Conservation (phyloP, 2,888 invertebrate species). For the Synergus gifuensis region DNA sequence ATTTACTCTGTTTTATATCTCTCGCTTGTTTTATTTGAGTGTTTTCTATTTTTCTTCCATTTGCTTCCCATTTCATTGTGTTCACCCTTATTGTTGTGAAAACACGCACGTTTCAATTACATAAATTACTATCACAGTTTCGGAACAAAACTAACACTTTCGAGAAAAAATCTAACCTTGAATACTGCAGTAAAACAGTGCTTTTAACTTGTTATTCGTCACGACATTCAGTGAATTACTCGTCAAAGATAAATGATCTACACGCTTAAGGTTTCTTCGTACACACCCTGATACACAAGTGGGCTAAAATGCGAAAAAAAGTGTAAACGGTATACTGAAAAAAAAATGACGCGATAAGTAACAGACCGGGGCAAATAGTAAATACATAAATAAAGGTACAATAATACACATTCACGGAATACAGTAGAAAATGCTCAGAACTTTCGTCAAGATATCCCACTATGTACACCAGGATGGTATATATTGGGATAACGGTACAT, state of each 20-base stretch:
- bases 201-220: constrained; percentile 41
- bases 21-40: background rate
- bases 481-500: constrained; percentile 40
- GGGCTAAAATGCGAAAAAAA: constrained; percentile 7
- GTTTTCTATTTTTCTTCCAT: background rate
- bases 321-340: constrained; percentile 3
- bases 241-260: constrained; percentile 33
- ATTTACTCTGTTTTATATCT: background rate
- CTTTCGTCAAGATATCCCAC: constrained; percentile 38
- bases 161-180: constrained; percentile 41
- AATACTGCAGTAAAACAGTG: constrained; percentile 42
- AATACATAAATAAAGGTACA: background rate
- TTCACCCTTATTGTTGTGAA: constrained; percentile 20
- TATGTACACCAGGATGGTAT: constrained; percentile 36
- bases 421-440: constrained; percentile 23
- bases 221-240: constrained; percentile 42
- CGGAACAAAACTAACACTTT: constrained; percentile 42
- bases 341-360: constrained; percentile 11
- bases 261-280: background rate
- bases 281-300: constrained; percentile 32
- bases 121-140: constrained; percentile 42
- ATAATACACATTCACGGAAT: constrained; percentile 12
- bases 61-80: background rate
- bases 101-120: constrained; percentile 38
- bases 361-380: constrained; percentile 12